A percentile compares a stretch with the other conserved stretches of the same genome.
These are phyloP conservation scores for Polyommatus iphigenia DNA, from an alignment of 2,888 invertebrate species.

Conservation along the genomic window DNA sequence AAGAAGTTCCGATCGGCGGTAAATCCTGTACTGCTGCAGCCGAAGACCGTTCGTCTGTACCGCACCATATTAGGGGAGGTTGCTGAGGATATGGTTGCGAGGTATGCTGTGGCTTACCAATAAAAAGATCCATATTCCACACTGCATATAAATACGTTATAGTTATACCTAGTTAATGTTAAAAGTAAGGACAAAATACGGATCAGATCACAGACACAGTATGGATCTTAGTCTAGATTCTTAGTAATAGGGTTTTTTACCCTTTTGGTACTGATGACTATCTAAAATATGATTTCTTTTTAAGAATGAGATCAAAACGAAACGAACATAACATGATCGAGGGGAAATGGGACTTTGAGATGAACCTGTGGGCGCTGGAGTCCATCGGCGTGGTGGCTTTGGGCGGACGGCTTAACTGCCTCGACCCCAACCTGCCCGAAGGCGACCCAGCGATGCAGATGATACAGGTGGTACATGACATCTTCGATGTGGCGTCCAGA, in stretches of 20 bases:
- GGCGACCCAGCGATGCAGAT: constrained; percentile 55
- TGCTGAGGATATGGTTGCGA: constrained; percentile 82
- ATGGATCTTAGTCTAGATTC: too few relatives aligned
- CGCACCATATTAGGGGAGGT: constrained; percentile 83
- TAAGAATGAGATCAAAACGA: constrained; percentile 74
- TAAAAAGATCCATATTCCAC: too few relatives aligned
- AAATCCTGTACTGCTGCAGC: constrained; percentile 87
- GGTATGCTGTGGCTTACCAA: constrained; percentile 65
- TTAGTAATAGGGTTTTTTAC: too few relatives aligned
- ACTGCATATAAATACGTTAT: too few relatives aligned
- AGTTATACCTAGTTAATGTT: too few relatives aligned
- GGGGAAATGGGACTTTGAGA: constrained; percentile 73
- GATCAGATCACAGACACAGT: too few relatives aligned
- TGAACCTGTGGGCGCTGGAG: constrained; percentile 83
- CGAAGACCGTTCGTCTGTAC: constrained; percentile 85
- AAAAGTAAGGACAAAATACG: too few relatives aligned
- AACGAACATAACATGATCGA: constrained; percentile 77
- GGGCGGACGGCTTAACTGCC: constrained; percentile 59
- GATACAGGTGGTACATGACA: constrained; percentile 56
- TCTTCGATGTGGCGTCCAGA: constrained; percentile 49
- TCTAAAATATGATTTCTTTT: constrained; percentile 40
- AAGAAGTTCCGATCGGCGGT: constrained; percentile 86
- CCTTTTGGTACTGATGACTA: too few relatives aligned
- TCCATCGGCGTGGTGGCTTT: constrained; percentile 64
- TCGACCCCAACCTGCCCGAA: constrained; percentile 53